A percentile compares a stretch with the other conserved stretches of the same genome.
These are phyloP conservation scores for Ceryle rudis DNA, from an alignment of 2,797 vertebrate genomes.

Conservation along the genomic window DNA sequence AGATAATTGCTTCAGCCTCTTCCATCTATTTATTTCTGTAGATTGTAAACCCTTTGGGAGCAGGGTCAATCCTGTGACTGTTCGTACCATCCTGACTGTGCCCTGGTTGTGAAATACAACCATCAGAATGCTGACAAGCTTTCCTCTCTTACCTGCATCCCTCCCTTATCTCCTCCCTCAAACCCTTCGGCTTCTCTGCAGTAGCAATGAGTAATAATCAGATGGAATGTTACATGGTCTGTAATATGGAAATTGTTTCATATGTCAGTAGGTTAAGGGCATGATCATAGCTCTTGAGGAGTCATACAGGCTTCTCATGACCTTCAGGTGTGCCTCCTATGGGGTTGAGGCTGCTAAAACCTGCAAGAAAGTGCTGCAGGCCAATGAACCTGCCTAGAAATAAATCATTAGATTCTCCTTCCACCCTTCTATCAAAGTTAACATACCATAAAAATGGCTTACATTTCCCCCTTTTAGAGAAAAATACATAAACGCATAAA, in stretches of 20 bases:
- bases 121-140: fast-evolving
- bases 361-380: background rate
- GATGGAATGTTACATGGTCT: background rate
- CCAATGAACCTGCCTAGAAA: background rate
- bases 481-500: background rate
- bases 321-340: background rate
- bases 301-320: fast-evolving
- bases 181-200: background rate
- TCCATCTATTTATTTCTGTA: background rate
- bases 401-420: background rate
- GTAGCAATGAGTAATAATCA: background rate
- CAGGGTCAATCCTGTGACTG: background rate
- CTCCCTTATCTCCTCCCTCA: background rate
- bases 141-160: background rate
- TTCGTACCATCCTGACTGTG: background rate
- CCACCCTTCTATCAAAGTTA: background rate
- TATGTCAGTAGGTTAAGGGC: background rate
- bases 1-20: background rate
- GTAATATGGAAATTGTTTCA: background rate
- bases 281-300: background rate
- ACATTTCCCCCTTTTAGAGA: background rate
- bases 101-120: background rate
- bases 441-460: background rate
- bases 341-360: background rate
- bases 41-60: background rate